phyloP scores from a whole-genome alignment of 2,888 invertebrate species.

The Thysanoteuthis rhombus region DNA sequence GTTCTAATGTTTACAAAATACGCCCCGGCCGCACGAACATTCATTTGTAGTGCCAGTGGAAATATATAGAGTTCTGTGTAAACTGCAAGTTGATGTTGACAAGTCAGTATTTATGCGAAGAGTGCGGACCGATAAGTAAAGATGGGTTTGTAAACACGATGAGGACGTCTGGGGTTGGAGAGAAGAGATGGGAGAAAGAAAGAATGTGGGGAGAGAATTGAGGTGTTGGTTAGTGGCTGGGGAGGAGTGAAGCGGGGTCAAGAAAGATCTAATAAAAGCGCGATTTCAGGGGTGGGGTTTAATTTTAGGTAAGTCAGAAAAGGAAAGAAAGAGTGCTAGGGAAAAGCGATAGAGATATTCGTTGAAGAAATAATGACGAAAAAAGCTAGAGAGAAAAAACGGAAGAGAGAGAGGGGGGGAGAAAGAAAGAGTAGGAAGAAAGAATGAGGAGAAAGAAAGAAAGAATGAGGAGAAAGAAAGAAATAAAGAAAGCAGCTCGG shows the following conservation, averaged over 20 bases:
- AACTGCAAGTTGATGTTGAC: constrained; percentile 12
- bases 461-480: not conserved
- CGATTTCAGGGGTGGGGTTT: not conserved
- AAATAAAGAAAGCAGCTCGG: not conserved
- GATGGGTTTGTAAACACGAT: not conserved
- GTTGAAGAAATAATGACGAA: not conserved
- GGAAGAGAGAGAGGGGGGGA: not conserved
- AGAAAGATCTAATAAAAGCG: not conserved
- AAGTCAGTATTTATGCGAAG: not conserved
- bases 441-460: not conserved
- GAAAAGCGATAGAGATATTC: too few species aligned
- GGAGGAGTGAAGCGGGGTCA: not conserved
- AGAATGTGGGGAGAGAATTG: not conserved
- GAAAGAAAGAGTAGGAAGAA: not conserved
- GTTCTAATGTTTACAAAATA: not conserved
- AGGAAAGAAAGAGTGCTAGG: too few species aligned
- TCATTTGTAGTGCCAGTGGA: not conserved
- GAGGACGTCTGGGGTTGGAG: not conserved
- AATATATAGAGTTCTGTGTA: not conserved
- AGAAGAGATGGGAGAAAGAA: not conserved
- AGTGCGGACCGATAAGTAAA: not conserved
- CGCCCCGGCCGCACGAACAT: not conserved
- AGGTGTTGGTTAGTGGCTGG: not conserved
- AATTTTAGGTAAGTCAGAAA: not conserved
- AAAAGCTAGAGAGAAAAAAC: not conserved